Evolutionary conservation across 2,888 invertebrate genomes (phyloP).

Genomic region (Reticulitermes lucifugus): DNA sequence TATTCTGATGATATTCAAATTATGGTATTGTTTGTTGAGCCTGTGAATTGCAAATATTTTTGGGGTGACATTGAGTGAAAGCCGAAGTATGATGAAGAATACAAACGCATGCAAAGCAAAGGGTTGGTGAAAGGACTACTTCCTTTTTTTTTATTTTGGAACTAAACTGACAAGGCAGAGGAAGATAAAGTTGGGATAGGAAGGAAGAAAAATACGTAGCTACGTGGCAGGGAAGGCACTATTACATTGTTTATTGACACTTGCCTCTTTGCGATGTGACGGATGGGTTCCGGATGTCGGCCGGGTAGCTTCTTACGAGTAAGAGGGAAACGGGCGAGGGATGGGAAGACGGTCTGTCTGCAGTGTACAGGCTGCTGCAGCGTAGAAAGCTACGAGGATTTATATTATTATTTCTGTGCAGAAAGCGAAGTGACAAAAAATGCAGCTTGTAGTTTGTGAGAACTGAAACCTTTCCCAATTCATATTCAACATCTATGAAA

Average conservation of each 20-base stretch:
- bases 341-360: background rate
- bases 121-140: background rate
- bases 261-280: constrained; percentile 26
- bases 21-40: constrained; percentile 22
- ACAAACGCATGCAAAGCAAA: constrained; percentile 38
- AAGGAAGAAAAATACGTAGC: background rate
- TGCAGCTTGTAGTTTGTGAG: too few relatives aligned
- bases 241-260: constrained; percentile 36
- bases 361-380: background rate
- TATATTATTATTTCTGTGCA: too few relatives aligned
- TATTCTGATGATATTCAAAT: constrained; percentile 33
- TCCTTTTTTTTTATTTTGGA: constrained; percentile 6
- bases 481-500: too few relatives aligned
- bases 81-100: constrained; percentile 40
- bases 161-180: background rate
- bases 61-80: constrained; percentile 33
- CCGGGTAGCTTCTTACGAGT: background rate
- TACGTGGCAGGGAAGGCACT: background rate
- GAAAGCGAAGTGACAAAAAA: too few relatives aligned
- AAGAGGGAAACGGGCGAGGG: background rate
- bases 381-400: background rate
- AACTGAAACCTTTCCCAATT: too few relatives aligned
- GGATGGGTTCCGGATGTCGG: constrained; percentile 7
- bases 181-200: background rate
- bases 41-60: constrained; percentile 30